Base-by-base conservation (phyloP, 2,888 invertebrate genomes). In the Xestia rhomboidea region DNA sequence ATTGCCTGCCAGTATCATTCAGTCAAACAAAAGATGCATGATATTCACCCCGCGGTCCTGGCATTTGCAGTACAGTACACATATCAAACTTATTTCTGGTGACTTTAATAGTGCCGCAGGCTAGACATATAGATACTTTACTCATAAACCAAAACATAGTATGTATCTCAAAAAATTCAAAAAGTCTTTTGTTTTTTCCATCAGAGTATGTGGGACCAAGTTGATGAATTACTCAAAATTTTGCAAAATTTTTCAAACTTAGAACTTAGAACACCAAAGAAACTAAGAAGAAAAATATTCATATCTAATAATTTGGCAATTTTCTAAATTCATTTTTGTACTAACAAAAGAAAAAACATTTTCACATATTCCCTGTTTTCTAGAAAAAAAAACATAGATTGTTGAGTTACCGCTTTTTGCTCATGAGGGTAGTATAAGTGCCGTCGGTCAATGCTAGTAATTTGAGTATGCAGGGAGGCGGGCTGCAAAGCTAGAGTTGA, bases 391-490 rank as follows among this genome's bases (percentile, higher is more conserved):
- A 34, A 34, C 34, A 24, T 24, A 7, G 1, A 18, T 62, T 38
- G 1, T 34, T 10, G 21, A 62, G 34, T 62, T 62, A 62, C 11
- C 6, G 24, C 38, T 38, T 24, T 63, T 63, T 5, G 4, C 38
- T n/a, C n/a, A 24, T 2, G 7, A 13, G 13, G 2, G 38, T 38
- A 38, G 6, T 38, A 13, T 44, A 44, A 10, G 21, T 30, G 8
- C 15, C 49, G 24, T 49, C 18, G 34, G 78, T 41, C 38, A 64
- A 30, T 57, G 38, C 57, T 51, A 51, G 44, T 67, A 78, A 62
- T 78, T 79, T 78, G 24, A 67, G 18, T 44, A 44, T 34, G 41
- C 46, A 60, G 34, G 66, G 70, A 49, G 44, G 63, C 21, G 13
- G n/a, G 34, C 10, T 51, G 30, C 60, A 46, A 62, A 41, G 18